Percentiles rank a stretch among this genome's conserved stretches.
These are phyloP conservation scores for Nemotelus pantherinus DNA, from an alignment of 2,888 invertebrate species.

Conservation along the genomic window DNA sequence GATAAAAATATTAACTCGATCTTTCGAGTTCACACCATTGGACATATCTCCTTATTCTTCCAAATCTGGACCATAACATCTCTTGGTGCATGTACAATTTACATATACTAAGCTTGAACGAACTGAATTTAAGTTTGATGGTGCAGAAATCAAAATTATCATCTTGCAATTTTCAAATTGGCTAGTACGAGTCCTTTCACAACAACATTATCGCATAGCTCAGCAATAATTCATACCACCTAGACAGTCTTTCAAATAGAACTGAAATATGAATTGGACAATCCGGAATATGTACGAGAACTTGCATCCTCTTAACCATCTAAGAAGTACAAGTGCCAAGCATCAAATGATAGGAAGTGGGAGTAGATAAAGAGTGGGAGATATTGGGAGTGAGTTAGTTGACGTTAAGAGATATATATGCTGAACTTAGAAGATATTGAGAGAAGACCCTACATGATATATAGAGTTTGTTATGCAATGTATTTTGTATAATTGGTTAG, in stretches of 20 bases:
- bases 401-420: background rate
- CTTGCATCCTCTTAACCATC: too few relatives aligned
- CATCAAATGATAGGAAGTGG: conserved; percentile 6
- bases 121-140: background rate
- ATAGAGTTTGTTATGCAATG: background rate
- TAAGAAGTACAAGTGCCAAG: background rate
- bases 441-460: conserved; percentile 19
- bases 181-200: conserved; percentile 21
- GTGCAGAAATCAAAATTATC: background rate
- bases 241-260: conserved; percentile 16
- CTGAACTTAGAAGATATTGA: background rate
- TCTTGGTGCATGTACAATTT: too few relatives aligned
- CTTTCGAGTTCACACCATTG: too few relatives aligned
- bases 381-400: background rate
- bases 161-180: background rate
- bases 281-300: background rate
- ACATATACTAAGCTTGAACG: too few relatives aligned
- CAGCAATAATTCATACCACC: conserved; percentile 35
- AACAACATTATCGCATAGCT: conserved; percentile 22
- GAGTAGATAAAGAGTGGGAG: background rate
- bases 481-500: too few relatives aligned
- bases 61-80: too few relatives aligned
- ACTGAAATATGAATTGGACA: conserved; percentile 15
- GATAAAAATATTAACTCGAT: too few relatives aligned
- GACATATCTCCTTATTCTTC: too few relatives aligned